A percentile compares a stretch with the other conserved stretches of the same genome.
These are phyloP conservation scores for Lordiphosa andalusiaca DNA, from an alignment of 2,888 invertebrate species.

Conservation along the genomic window DNA sequence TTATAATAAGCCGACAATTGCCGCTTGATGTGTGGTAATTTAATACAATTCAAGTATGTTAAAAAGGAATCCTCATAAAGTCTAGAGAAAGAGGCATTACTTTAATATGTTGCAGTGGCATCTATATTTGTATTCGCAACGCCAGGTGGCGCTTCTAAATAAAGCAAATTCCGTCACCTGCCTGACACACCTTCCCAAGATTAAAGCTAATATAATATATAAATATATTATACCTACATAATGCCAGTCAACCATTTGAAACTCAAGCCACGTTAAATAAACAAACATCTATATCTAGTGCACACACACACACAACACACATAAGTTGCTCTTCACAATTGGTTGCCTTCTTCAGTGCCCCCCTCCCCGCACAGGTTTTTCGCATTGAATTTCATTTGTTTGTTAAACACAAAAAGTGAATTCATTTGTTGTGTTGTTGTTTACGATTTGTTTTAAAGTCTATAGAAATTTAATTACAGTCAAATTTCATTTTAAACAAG, in stretches of 20 bases:
- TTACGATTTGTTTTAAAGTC: slow-evolving; percentile 16
- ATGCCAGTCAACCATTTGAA: slow-evolving; percentile 43
- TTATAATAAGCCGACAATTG: no score
- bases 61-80: no score
- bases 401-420: slow-evolving; percentile 12
- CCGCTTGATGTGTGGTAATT: no score
- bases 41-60: no score
- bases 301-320: slow-evolving; percentile 3
- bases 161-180: slow-evolving; percentile 9
- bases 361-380: not conserved
- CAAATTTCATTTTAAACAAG: slow-evolving; percentile 23
- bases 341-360: slow-evolving; percentile 39
- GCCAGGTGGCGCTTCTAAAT: no score
- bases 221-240: slow-evolving; percentile 1
- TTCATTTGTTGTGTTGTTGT: slow-evolving; percentile 10
- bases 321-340: slow-evolving; percentile 44
- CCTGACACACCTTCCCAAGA: slow-evolving; percentile 42
- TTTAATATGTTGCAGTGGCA: no score
- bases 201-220: slow-evolving; percentile 11
- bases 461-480: slow-evolving; percentile 40
- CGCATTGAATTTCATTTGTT: slow-evolving; percentile 43
- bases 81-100: no score
- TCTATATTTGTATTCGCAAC: no score
- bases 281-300: slow-evolving; percentile 10
- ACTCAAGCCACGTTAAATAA: slow-evolving; percentile 43